Base-by-base conservation (phyloP, 2,888 invertebrate species). In the Meiosimyza decipiens region DNA sequence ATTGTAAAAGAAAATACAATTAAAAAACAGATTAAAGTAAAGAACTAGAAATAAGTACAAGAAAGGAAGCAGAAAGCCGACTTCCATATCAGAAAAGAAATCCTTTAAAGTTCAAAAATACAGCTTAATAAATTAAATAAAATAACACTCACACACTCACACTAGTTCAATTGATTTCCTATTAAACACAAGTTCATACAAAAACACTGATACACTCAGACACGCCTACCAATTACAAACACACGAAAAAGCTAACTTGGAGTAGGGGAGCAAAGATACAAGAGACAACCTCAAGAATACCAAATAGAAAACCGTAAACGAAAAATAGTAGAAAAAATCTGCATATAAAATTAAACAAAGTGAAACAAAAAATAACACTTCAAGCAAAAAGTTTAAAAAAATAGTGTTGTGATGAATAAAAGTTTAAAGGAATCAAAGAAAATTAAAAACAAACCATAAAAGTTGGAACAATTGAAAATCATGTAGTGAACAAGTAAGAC, bases 181-280 rank as follows among this genome's bases (percentile, higher is more conserved):
- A 65, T 40, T 40, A 77, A 64, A 70, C 64, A 71, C 54, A 76
- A 47, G 74, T 60, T 72, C 12, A 76, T 68, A 72, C 22, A 73
- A n/a, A 72, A 50, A 71, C 52, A 63, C 40, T 74, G 40, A 73
- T 67, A 72, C 65, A 73, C 47, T 6, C 59, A 70, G 73, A 33
- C 75, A 67, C 62, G 13, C 66, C 57, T 75, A 47, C 4, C 59
- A 40, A 70, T 49, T 15, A 62, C n/a, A 65, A 60, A 60, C 22
- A 57, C 12, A 57, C 72, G 52, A 76, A 69, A 77, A 72, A 74
- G 71, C 77, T 77, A 77, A 79, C 82, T 86, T 84, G 85, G 85
- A 85, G 85, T 80, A 83, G 86, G 85, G 86, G 86, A 81, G 84
- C 82, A 84, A 40, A 75, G 65, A 76, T 72, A 66, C 16, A n/a